Conservation (phyloP, 2,888 invertebrate genomes). For the Agrilus mali region DNA sequence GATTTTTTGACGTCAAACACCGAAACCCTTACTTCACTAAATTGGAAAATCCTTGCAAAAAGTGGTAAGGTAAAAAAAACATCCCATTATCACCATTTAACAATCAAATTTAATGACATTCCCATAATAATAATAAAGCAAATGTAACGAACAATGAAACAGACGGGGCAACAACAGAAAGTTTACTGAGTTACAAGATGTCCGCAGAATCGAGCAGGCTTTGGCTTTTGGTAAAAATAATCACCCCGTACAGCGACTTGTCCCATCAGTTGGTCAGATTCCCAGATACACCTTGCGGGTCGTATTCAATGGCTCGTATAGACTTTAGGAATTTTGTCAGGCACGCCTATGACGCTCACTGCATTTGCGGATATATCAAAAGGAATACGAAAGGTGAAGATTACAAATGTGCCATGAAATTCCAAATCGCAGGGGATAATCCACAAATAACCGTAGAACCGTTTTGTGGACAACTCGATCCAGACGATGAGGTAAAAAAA, state of each 20-base stretch:
- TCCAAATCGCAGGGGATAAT: constrained; percentile 16
- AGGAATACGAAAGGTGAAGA: constrained; percentile 3
- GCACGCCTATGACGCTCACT: constrained; percentile 1
- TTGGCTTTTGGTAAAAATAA: constrained; percentile 11
- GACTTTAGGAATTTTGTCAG: constrained; percentile 11
- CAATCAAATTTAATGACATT: no score
- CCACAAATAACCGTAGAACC: constrained; percentile 18
- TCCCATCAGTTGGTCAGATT: constrained; percentile 17
- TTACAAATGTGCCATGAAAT: constrained; percentile 11
- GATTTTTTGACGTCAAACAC: no score
- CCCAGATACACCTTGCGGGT: constrained; percentile 22
- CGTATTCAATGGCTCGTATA: constrained; percentile 16
- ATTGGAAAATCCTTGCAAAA: no score
- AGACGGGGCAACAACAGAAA: neutral
- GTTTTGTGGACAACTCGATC: constrained; percentile 14
- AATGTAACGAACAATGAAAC: no score
- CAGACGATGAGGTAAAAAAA: constrained; percentile 11
- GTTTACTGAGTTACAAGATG: neutral
- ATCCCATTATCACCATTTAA: no score
- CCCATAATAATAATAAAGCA: no score
- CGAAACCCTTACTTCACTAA: no score
- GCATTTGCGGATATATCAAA: constrained; percentile 11
- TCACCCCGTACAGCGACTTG: constrained; percentile 14
- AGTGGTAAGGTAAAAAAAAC: no score
- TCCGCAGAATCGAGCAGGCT: constrained; percentile 5